A percentile compares a stretch with the other conserved stretches of the same genome.
Evolutionary conservation across 1,140 invertebrate species (phyloP).

Genomic region (Araneus ventricosus): DNA sequence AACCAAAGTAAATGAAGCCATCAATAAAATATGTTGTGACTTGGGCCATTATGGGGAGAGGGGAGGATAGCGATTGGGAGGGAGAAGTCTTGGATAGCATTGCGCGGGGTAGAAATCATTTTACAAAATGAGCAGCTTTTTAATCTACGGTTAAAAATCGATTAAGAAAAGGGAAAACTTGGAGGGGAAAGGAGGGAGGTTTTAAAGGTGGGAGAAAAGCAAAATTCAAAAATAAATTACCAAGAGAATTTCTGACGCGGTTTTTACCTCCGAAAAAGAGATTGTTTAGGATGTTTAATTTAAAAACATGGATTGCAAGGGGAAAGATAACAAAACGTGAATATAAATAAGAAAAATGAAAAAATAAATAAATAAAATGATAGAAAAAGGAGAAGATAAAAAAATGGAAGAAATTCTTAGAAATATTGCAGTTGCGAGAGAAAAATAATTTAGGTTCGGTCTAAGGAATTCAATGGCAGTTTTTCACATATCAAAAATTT

Average conservation of each 20-base stretch:
- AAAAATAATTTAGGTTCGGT: constrained; percentile 42
- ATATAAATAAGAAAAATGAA: not conserved
- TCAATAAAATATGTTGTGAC: constrained; percentile 61
- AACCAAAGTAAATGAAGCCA: constrained; percentile 59
- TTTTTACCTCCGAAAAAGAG: constrained; percentile 42
- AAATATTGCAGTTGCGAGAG: constrained; percentile 27
- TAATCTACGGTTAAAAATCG: constrained; percentile 69
- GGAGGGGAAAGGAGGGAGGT: not conserved
- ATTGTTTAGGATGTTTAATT: constrained; percentile 67
- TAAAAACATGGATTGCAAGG: constrained; percentile 36
- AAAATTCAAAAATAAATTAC: constrained; percentile 66
- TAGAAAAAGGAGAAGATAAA: not conserved
- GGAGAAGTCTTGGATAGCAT: not conserved
- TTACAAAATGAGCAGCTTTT: constrained; percentile 55
- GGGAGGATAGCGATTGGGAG: not conserved
- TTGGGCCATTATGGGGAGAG: constrained; percentile 9
- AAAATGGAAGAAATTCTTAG: not conserved
- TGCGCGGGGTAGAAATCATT: constrained; percentile 4
- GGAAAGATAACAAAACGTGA: constrained; percentile 12
- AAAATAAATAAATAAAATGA: not conserved
- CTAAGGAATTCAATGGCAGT: constrained; percentile 35
- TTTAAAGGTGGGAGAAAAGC: constrained; percentile 28
- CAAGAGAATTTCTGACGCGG: constrained; percentile 18
- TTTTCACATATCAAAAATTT: constrained; percentile 43
- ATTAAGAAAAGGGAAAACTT: constrained; percentile 43